phyloP scores from a whole-genome alignment of 2,113 vertebrate genomes.

The Grantiella picta region DNA sequence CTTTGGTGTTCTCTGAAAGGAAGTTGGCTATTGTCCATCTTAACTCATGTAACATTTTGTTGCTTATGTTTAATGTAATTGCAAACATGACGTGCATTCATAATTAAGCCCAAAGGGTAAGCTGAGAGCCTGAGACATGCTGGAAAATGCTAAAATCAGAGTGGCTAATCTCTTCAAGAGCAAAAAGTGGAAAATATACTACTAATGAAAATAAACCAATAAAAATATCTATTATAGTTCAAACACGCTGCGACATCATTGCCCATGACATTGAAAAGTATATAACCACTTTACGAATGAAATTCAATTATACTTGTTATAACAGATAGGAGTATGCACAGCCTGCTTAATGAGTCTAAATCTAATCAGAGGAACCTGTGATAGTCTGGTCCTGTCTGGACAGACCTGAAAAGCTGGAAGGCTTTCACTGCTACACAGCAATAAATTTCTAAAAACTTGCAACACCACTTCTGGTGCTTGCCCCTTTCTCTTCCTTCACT shows the following conservation, averaged over 20 bases:
- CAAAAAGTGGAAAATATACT: slow-evolving; percentile 10
- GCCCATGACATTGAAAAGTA: slow-evolving; percentile 1
- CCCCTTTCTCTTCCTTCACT: background rate
- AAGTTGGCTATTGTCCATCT: slow-evolving; percentile 63
- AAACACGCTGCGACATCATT: background rate
- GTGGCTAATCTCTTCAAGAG: slow-evolving; percentile 8
- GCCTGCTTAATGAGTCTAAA: slow-evolving; percentile 12
- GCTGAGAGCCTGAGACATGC: background rate
- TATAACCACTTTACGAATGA: background rate
- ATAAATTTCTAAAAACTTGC: background rate
- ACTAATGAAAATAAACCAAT: slow-evolving; percentile 42
- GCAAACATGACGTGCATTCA: slow-evolving; percentile 55
- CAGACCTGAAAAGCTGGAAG: background rate
- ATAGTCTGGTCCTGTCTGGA: background rate
- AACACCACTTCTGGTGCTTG: background rate
- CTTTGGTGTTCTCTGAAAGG: slow-evolving; percentile 21
- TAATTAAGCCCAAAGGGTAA: slow-evolving; percentile 53
- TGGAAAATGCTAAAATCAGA: slow-evolving; percentile 14
- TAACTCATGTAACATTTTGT: slow-evolving; percentile 62
- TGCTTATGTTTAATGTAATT: slow-evolving; percentile 66
- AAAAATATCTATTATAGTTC: background rate
- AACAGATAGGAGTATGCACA: slow-evolving; percentile 9
- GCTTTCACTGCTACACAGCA: background rate
- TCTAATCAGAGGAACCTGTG: slow-evolving; percentile 31
- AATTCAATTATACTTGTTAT: slow-evolving; percentile 19